Conservation (phyloP, 2,888 invertebrate genomes). For the Holacanthella duospinosa region DNA sequence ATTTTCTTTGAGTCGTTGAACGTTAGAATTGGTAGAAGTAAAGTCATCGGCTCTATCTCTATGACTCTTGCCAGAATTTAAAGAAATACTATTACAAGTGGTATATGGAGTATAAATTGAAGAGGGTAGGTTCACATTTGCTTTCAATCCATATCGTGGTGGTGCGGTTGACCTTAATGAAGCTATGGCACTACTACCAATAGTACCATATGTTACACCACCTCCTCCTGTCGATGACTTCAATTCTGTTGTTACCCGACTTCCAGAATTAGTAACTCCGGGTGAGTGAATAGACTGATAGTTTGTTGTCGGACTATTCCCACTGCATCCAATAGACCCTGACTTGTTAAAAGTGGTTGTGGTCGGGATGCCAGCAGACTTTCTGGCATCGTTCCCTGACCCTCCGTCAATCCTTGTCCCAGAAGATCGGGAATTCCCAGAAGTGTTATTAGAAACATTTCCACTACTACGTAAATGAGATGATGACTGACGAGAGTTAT, state of each 20-base stretch:
- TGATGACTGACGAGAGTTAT: conserved; percentile 3
- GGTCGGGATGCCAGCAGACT: background rate
- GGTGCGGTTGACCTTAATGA: conserved; percentile 27
- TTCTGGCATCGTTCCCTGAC: background rate
- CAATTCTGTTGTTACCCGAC: background rate
- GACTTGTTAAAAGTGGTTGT: background rate
- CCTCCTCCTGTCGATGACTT: conserved; percentile 6
- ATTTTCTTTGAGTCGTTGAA: background rate
- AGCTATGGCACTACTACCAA: background rate
- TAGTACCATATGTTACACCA: conserved; percentile 6
- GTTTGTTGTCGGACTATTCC: no score
- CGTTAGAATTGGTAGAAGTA: background rate
- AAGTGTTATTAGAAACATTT: background rate
- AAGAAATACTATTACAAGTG: background rate
- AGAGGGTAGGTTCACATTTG: background rate
- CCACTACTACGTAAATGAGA: conserved; percentile 9
- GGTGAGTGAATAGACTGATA: no score
- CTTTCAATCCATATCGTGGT: background rate
- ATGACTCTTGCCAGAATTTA: background rate
- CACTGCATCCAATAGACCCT: no score
- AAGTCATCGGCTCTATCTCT: background rate
- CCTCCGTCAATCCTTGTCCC: background rate
- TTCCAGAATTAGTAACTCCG: no score
- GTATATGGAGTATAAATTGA: background rate
- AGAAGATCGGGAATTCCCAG: background rate